Conservation (phyloP, 2,113 vertebrate genomes). For the Dermatemys mawii region DNA sequence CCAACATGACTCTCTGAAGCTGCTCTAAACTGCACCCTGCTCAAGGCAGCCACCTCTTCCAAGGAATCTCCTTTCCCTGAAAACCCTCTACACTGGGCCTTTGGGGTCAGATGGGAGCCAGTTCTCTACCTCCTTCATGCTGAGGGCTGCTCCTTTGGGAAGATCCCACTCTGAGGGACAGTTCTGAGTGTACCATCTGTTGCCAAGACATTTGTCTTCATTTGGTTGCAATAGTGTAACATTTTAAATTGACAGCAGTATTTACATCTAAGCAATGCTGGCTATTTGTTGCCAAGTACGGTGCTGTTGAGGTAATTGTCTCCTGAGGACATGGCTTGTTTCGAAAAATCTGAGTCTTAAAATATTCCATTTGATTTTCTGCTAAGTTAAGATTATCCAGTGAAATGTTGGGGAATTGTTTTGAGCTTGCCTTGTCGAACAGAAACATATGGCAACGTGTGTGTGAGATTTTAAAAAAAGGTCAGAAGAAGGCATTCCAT, state of each 20-base stretch:
- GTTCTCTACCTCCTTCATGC: too few relatives aligned
- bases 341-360: slow-evolving; percentile 1
- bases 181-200: too few relatives aligned
- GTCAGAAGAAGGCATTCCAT: not conserved
- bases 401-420: not conserved
- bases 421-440: not conserved
- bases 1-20: too few relatives aligned
- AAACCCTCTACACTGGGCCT: too few relatives aligned
- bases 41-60: too few relatives aligned
- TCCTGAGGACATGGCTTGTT: not conserved
- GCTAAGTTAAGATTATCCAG: not conserved
- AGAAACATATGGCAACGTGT: not conserved
- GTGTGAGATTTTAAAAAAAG: not conserved
- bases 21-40: too few relatives aligned
- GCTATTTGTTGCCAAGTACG: not conserved
- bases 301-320: not conserved
- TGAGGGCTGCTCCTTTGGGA: too few relatives aligned
- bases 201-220: too few relatives aligned
- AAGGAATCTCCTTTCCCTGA: too few relatives aligned
- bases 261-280: slow-evolving; percentile 11
- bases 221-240: too few relatives aligned
- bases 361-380: not conserved
- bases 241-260: not conserved
- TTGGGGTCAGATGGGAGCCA: too few relatives aligned
- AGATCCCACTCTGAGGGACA: too few relatives aligned